phyloP scores from a whole-genome alignment of 2,888 invertebrate species.

The Elmis aenea region DNA sequence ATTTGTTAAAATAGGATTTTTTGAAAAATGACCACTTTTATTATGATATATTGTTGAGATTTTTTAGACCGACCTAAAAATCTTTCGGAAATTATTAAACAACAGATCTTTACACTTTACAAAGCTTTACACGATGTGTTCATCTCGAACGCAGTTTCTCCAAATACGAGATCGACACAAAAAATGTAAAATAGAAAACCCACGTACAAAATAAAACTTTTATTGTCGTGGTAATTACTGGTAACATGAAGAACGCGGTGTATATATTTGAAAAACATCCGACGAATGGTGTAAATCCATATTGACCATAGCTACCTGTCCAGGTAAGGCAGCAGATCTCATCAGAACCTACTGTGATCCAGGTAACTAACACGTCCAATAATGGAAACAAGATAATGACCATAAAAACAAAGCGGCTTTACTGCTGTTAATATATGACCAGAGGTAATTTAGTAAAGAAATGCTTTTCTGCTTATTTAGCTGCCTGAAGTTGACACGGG shows the following conservation, averaged over 20 bases:
- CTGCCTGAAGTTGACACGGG: constrained; percentile 24
- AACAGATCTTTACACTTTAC: neutral
- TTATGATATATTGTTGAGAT: constrained; percentile 34
- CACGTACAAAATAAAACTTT: no score
- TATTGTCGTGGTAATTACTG: no score
- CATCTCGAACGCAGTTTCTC: no score
- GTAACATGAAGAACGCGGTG: no score
- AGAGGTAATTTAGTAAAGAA: constrained; percentile 35
- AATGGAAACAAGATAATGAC: constrained; percentile 41
- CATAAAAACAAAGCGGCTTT: constrained; percentile 40
- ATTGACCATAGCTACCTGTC: constrained; percentile 17
- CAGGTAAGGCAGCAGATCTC: constrained; percentile 23
- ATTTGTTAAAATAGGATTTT: constrained; percentile 36
- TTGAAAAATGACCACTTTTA: constrained; percentile 39
- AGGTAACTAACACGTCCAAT: constrained; percentile 39
- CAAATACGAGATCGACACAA: no score
- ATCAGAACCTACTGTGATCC: constrained; percentile 30
- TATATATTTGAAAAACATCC: no score
- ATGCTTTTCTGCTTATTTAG: constrained; percentile 36
- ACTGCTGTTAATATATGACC: constrained; percentile 35
- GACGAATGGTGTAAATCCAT: constrained; percentile 8
- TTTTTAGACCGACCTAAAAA: constrained; percentile 14
- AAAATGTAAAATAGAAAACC: no score
- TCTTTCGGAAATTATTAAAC: neutral
- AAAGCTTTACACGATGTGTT: no score